phyloP scores from a whole-genome alignment of 2,113 vertebrate species.

The Tachuris rubrigastra region DNA sequence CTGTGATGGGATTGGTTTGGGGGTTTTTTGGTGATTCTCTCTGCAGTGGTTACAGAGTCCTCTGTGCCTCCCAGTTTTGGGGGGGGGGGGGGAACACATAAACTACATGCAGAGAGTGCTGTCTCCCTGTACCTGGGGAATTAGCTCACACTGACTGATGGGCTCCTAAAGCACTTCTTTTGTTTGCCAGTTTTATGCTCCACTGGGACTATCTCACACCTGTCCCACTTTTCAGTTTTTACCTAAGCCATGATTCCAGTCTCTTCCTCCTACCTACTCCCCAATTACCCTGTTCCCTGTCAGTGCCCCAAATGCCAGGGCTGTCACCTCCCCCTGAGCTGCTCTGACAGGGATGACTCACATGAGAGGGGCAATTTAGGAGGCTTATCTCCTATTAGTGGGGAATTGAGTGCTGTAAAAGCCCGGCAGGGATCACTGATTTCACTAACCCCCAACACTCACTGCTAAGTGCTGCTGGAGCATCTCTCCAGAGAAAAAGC shows the following conservation, averaged over 20 bases:
- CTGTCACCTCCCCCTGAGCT: background rate
- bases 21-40: background rate
- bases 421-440: background rate
- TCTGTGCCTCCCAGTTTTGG: background rate
- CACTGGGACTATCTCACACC: rapidly evolving
- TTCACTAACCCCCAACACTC: background rate
- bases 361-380: background rate
- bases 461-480: background rate
- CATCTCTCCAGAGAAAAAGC: background rate
- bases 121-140: background rate
- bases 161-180: background rate
- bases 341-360: background rate
- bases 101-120: background rate
- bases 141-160: background rate
- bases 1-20: background rate
- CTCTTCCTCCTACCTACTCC: background rate
- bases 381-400: background rate
- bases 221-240: background rate
- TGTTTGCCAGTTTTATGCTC: background rate
- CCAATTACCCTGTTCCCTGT: background rate
- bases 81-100: too few species aligned
- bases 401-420: background rate
- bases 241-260: background rate
- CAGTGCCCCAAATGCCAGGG: background rate
- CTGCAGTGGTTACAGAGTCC: background rate